A percentile compares a stretch with the other conserved stretches of the same genome.
These are phyloP conservation scores for Abrostola triplasia DNA, from an alignment of 2,888 invertebrate species.

Conservation along the genomic window DNA sequence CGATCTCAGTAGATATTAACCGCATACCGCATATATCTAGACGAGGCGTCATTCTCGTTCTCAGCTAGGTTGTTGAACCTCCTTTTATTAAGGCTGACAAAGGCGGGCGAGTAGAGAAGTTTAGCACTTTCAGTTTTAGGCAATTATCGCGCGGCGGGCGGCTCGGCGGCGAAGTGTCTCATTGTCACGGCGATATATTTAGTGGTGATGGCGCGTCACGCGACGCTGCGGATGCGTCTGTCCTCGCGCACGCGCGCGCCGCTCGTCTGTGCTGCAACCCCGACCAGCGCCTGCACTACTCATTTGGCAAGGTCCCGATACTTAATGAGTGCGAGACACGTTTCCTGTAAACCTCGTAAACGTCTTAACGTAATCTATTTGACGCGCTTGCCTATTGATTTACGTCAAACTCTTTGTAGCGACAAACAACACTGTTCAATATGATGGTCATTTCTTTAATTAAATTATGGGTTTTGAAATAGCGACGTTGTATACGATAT, in stretches of 20 bases:
- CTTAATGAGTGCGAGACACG: slow-evolving; percentile 53
- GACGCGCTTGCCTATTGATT: slow-evolving; percentile 35
- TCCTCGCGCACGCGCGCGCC: slow-evolving; percentile 62
- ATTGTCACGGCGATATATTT: slow-evolving; percentile 77
- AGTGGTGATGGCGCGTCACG: slow-evolving; percentile 71
- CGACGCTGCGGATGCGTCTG: slow-evolving; percentile 76
- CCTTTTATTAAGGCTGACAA: slow-evolving; percentile 76
- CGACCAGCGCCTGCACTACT: slow-evolving; percentile 51
- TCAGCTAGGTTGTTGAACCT: slow-evolving; percentile 84
- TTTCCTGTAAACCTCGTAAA: slow-evolving; percentile 60
- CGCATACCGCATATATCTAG: slow-evolving; percentile 85
- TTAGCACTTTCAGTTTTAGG: slow-evolving; percentile 71
- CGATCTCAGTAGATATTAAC: slow-evolving; percentile 85
- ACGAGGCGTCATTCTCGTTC: slow-evolving; percentile 76
- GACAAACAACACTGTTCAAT: slow-evolving; percentile 15
- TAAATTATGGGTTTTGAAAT: too few species aligned
- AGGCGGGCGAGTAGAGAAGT: slow-evolving; percentile 60
- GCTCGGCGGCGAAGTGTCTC: slow-evolving; percentile 78
- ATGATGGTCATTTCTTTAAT: too few species aligned
- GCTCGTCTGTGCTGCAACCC: slow-evolving; percentile 54
- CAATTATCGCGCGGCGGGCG: slow-evolving; percentile 60
- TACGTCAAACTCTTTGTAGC: slow-evolving; percentile 35
- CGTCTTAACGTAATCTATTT: slow-evolving; percentile 38
- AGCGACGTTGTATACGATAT: neutral
- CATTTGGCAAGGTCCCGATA: slow-evolving; percentile 60